Conservation (phyloP, 1,140 invertebrate genomes). For the Anthonomus grandis region DNA sequence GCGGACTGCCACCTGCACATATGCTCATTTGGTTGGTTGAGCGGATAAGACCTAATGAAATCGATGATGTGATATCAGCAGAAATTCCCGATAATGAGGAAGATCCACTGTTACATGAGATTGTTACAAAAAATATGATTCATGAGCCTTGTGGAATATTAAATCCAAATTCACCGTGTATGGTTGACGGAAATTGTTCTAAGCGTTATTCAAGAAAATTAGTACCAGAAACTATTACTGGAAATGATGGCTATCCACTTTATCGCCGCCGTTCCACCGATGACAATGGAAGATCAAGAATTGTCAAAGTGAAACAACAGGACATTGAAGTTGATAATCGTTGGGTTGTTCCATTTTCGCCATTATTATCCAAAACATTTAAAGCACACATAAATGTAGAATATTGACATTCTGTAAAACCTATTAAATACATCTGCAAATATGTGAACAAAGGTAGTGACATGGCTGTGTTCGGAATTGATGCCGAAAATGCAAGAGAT, state of each 20-base stretch:
- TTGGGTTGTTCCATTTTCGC: constrained; percentile 48
- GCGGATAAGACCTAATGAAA: constrained; percentile 46
- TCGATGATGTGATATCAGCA: constrained; percentile 53
- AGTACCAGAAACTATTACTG: constrained; percentile 33
- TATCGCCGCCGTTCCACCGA: constrained; percentile 48
- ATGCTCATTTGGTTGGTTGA: constrained; percentile 44
- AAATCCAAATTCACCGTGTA: constrained; percentile 52
- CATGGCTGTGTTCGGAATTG: constrained; percentile 33
- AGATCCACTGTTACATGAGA: constrained; percentile 48
- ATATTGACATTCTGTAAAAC: constrained; percentile 44
- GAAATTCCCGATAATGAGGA: constrained; percentile 53
- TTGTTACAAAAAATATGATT: constrained; percentile 52
- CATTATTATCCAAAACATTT: constrained; percentile 40
- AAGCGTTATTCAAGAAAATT: constrained; percentile 48
- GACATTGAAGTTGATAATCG: constrained; percentile 42
- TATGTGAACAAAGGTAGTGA: constrained; percentile 41
- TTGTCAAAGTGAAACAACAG: constrained; percentile 25
- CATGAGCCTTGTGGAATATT: constrained; percentile 54
- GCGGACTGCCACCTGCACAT: constrained; percentile 38
- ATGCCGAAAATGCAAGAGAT: constrained; percentile 20
- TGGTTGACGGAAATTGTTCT: constrained; percentile 50
- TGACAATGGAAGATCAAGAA: constrained; percentile 29
- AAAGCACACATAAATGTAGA: constrained; percentile 47
- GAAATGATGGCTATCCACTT: constrained; percentile 46
- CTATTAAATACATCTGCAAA: constrained; percentile 45